Conservation (phyloP, 2,113 vertebrate species). For the Ictidomys tridecemlineatus region DNA sequence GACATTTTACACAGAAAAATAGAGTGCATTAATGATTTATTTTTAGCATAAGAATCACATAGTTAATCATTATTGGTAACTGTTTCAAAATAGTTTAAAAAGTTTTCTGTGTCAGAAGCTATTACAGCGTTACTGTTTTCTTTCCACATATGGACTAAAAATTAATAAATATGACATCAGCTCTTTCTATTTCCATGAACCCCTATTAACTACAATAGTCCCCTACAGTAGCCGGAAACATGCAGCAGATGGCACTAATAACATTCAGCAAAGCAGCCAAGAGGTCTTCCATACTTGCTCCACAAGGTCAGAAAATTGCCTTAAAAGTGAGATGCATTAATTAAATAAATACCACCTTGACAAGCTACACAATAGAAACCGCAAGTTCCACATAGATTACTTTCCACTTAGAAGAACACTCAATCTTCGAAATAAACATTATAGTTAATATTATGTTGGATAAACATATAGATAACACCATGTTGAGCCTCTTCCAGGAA, state of each 20-base stretch:
- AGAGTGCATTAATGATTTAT: neutral
- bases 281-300: conserved; percentile 50
- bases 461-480: neutral
- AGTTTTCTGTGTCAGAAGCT: neutral
- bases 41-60: neutral
- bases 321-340: neutral
- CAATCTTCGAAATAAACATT: neutral
- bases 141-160: neutral
- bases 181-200: neutral
- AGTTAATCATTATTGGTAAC: neutral
- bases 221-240: conserved; percentile 78
- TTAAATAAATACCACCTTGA: neutral
- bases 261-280: conserved; percentile 66
- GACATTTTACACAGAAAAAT: neutral
- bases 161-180: neutral
- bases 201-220: neutral
- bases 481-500: neutral
- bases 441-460: neutral
- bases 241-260: conserved; percentile 87
- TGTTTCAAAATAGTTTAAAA: conserved; percentile 35
- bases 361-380: neutral
- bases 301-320: conserved; percentile 49
- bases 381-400: neutral
- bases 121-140: neutral
- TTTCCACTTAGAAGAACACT: conserved; percentile 15